phyloP scores from a whole-genome alignment of 1,140 invertebrate genomes.

The Capitella teleta region DNA sequence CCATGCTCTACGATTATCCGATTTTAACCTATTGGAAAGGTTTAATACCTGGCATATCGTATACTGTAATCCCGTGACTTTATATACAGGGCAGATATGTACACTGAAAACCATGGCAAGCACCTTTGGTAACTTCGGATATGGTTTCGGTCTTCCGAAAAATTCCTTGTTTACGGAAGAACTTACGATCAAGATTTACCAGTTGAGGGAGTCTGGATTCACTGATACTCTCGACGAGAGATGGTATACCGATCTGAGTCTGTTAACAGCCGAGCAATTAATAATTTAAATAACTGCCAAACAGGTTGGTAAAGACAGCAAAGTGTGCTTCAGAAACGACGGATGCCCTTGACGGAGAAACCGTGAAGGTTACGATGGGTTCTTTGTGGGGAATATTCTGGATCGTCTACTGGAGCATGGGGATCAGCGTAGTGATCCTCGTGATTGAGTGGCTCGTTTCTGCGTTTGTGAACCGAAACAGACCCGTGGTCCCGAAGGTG shows the following conservation, averaged over 20 bases:
- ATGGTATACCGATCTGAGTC: not conserved
- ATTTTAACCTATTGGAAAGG: not conserved
- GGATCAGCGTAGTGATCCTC: not conserved
- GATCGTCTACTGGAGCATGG: not conserved
- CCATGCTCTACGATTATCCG: not conserved
- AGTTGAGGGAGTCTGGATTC: not conserved
- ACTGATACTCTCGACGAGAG: not conserved
- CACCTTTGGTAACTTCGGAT: not conserved
- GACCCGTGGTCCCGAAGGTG: too few relatives aligned
- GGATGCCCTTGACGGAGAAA: not conserved
- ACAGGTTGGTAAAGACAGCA: not conserved
- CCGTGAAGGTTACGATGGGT: not conserved
- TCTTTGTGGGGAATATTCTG: not conserved
- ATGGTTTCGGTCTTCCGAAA: not conserved
- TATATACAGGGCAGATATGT: not conserved
- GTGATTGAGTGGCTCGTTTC: not conserved
- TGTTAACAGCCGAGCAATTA: not conserved
- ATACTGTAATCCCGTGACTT: not conserved
- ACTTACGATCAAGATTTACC: not conserved
- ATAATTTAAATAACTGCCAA: not conserved
- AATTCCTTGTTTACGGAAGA: not conserved
- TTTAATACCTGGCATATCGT: not conserved
- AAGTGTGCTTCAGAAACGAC: not conserved
- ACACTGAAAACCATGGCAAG: not conserved
- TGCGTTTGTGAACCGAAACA: not conserved